A percentile compares a stretch with the other conserved stretches of the same genome.
phyloP scores from a whole-genome alignment of 1,140 invertebrate species.

The Theocolax elegans region DNA sequence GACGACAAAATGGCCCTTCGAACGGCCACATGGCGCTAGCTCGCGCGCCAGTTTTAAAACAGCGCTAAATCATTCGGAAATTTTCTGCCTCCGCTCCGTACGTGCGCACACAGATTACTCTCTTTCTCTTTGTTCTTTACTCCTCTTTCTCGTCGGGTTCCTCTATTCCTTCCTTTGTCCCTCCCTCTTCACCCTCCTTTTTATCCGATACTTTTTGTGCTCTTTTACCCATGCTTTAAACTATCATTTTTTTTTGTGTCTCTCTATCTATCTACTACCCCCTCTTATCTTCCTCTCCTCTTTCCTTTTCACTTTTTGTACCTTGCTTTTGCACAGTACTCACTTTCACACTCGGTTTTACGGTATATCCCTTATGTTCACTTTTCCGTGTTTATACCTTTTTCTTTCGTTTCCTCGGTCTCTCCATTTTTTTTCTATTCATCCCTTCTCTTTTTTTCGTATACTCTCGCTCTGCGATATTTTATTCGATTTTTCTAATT shows the following conservation, averaged over 20 bases:
- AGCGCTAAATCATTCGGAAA: conserved; percentile 37
- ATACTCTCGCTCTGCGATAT: no score
- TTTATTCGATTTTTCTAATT: no score
- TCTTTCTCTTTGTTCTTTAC: conserved; percentile 13
- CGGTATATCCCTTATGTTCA: background rate
- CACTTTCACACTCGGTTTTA: background rate
- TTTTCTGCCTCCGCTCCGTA: conserved; percentile 2
- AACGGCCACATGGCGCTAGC: conserved; percentile 19
- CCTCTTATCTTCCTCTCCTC: no score
- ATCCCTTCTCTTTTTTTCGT: no score
- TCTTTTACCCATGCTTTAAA: background rate
- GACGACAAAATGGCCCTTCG: background rate
- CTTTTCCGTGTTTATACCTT: background rate
- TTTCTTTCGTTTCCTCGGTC: background rate
- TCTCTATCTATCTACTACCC: no score
- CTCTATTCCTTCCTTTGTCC: background rate
- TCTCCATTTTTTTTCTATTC: no score
- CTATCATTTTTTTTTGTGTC: background rate
- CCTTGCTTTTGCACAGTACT: background rate
- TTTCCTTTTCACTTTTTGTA: conserved; percentile 8
- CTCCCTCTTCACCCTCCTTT: background rate
- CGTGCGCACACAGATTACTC: conserved; percentile 19
- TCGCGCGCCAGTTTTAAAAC: conserved; percentile 33
- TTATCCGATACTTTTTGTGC: background rate
- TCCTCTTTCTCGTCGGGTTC: no score